Evolutionary conservation across 1,140 invertebrate genomes (phyloP), one percentile per base, ranked within the genome.

Genomic region (Apis cerana): DNA sequence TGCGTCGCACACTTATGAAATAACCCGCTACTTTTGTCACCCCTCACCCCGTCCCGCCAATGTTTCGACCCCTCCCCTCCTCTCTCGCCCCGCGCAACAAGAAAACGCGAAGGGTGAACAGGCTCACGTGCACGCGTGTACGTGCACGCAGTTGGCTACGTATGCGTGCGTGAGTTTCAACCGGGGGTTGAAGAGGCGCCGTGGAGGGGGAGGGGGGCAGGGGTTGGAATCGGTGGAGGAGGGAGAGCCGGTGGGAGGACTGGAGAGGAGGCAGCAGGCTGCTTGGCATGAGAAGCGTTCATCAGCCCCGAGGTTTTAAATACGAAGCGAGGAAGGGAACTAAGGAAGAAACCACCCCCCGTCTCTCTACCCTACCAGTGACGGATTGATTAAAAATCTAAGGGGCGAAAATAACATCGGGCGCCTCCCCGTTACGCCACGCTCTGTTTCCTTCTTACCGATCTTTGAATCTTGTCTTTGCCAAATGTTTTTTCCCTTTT

Each of bases 291-390:
- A 94, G 92, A 92, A 93, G 91, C 92, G 93, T 94, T 94, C 93
- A 94, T 94, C 93, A 94, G 93, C 93, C 93, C 91, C 93, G 93
- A 94, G 92, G 92, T 94, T 94, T 94, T 94, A 94, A 94, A 94
- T 94, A 94, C 93, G 92, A 92, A 91, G 84, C 89, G 90, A 91
- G 91, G 91, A 90, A 92, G 92, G 91, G 91, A 92, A 93, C 93
- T 92, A 93, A 92, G 92, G 89, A 93, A 92, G 93, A 93, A 92
- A 92, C 91, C 90, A 92, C 92, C 80, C 79, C 33, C 33, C 68
- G 87, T 90, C 89, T 91, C 91, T 91, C 91, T 91, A 91, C 91
- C 89, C 89, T 89, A 90, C 92, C 93, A 93, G 92, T 94, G 93
- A 94, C 93, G 93, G 93, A 94, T 94, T 94, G 93, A 94, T 94